Base-by-base conservation (phyloP, 35 echinoderm and acorn worm genomes). In the Strongylocentrotus purpuratus region DNA sequence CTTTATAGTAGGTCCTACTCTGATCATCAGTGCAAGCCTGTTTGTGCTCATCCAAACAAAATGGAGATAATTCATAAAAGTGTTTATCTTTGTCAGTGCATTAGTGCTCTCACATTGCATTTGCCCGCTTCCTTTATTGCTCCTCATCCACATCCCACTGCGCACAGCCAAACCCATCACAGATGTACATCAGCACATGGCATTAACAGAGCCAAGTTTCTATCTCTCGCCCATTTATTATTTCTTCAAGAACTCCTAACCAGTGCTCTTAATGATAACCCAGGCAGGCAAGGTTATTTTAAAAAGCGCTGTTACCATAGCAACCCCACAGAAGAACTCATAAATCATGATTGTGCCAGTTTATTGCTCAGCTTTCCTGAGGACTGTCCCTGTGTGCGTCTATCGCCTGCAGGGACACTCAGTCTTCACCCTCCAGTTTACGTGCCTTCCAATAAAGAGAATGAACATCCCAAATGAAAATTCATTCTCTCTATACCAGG, bases 41-140 rank as follows among this genome's bases (percentile, higher is more conserved):
- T 93, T 93, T 93, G 91, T 58, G 46, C 48, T 47, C 91, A 58
- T 93, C 46, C 91, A 93, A 93, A 93, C 91, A 93, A 93, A 93
- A 47, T 46, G 91, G 91, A 93, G 91, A 55, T 93, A 93, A 93
- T 50, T 47, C 91, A 93, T 58, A 28, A 93, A 93, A 93, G 91
- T 93, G 91, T 93, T 93, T 93, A 93, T 93, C 91, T 93, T 78
- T 93, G 45, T 47, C 91, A 47, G 45, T 58, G 91, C 91, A 93
- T 93, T 93, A 93, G 91, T 48, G 65, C 65, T 78, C 65, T 28
- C 22, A 70, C 61, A 70, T 20, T 28, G 61, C 61, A 25, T 70
- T 20, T 70, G 7, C 65, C 65, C 22, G 50, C 10, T 55, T 78
- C 28, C 65, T 18, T 78, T 78, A 78, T 78, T 18, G 65, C 65